phyloP scores from a whole-genome alignment of 2,113 vertebrate species.

The Ranitomeya variabilis region DNA sequence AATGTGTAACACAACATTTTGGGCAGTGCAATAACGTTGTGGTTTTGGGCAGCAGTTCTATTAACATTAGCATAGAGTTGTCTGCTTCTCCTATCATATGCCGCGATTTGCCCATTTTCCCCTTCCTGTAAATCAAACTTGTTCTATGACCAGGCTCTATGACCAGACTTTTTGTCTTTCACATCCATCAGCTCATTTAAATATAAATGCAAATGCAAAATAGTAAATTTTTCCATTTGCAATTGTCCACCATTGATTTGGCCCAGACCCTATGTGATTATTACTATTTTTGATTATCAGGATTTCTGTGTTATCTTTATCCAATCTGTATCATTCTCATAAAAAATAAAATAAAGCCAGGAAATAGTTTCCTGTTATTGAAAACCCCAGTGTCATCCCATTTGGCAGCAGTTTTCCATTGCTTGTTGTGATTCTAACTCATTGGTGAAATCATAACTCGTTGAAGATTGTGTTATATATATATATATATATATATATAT shows the following conservation, averaged over 20 bases:
- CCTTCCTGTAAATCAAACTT: no score
- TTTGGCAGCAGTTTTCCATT: background rate
- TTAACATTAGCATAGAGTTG: no score
- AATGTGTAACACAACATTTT: no score
- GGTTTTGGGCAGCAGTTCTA: no score
- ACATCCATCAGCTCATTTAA: no score
- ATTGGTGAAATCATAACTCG: background rate
- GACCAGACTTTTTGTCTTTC: no score
- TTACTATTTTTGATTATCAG: background rate
- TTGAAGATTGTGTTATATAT: background rate
- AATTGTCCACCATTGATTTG: background rate
- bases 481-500: background rate
- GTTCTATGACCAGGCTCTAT: no score
- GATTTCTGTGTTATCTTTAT: background rate
- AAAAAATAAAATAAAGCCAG: background rate
- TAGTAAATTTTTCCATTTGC: background rate
- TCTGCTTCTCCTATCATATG: no score
- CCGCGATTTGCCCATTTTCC: no score
- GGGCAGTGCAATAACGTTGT: no score
- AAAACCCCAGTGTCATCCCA: background rate
- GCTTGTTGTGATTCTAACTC: conserved; percentile 22
- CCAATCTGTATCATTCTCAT: background rate
- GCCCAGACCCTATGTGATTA: background rate
- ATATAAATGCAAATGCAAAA: background rate
- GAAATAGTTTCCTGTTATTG: background rate